Evolutionary conservation across 2,797 vertebrate genomes (phyloP).

Genomic region (Anomalospiza imberbis): DNA sequence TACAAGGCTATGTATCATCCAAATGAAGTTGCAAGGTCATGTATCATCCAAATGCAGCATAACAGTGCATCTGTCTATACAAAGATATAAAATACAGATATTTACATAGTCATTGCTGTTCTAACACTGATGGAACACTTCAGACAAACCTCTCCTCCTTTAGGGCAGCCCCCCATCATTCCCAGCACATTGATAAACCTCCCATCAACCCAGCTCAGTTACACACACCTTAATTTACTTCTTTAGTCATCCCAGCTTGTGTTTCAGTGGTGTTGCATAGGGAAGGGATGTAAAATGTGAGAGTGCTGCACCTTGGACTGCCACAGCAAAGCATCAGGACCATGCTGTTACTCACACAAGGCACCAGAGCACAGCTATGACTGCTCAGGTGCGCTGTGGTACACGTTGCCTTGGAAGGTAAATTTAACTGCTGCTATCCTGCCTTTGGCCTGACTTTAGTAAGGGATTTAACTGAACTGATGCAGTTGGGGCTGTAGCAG

Average conservation of each 20-base stretch:
- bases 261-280: not conserved
- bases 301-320: not conserved
- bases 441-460: not conserved
- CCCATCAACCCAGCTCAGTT: not conserved
- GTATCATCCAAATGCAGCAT: not conserved
- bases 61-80: fast-evolving
- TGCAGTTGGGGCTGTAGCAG: not conserved
- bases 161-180: not conserved
- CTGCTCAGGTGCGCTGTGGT: not conserved
- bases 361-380: not conserved
- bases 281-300: not conserved
- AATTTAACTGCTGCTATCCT: not conserved
- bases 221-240: not conserved
- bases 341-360: not conserved
- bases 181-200: not conserved
- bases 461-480: not conserved
- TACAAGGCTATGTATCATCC: not conserved
- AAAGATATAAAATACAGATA: not conserved
- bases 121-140: not conserved
- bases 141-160: not conserved
- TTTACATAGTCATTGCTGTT: not conserved
- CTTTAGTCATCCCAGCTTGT: not conserved
- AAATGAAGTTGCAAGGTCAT: not conserved
- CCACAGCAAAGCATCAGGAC: not conserved
- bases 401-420: not conserved